A percentile compares a stretch with the other conserved stretches of the same genome.
Conservation (phyloP, 2,797 vertebrate species). For the Schizopygopsis pylzovi region DNA sequence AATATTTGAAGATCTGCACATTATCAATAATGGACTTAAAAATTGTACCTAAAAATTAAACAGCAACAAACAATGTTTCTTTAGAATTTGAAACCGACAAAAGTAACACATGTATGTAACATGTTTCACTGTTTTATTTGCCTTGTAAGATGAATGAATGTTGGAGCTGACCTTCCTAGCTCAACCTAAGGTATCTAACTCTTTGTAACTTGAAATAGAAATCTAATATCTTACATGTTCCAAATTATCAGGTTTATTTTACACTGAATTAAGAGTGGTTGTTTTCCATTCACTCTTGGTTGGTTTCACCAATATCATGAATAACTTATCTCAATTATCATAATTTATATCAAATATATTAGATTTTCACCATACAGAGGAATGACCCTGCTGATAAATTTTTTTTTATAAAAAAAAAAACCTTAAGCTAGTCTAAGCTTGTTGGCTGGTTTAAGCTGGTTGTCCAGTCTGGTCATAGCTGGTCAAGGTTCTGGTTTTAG, state of each 20-base stretch:
- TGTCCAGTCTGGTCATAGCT: too few relatives aligned
- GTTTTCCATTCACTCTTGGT: neutral
- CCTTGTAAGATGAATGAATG: neutral
- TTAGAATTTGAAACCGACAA: neutral
- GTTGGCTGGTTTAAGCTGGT: too few relatives aligned
- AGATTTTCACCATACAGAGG: too few relatives aligned
- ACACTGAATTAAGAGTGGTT: neutral
- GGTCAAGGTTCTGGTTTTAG: too few relatives aligned
- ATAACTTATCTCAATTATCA: neutral
- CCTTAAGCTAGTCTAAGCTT: too few relatives aligned
- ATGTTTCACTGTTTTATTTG: neutral
- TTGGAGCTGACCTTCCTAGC: neutral
- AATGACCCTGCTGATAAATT: too few relatives aligned
- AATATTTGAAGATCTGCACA: neutral
- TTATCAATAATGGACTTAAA: neutral
- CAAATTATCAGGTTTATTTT: neutral
- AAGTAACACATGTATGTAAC: neutral
- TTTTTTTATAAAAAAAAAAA: too few relatives aligned
- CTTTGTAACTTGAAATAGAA: neutral
- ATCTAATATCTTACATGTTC: neutral
- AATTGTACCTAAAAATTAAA: neutral
- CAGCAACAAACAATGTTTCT: neutral
- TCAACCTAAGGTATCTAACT: neutral
- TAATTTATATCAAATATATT: neutral
- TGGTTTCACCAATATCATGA: neutral